phyloP scores from a whole-genome alignment of 2,113 vertebrate species.

The Copsychus sechellarum region DNA sequence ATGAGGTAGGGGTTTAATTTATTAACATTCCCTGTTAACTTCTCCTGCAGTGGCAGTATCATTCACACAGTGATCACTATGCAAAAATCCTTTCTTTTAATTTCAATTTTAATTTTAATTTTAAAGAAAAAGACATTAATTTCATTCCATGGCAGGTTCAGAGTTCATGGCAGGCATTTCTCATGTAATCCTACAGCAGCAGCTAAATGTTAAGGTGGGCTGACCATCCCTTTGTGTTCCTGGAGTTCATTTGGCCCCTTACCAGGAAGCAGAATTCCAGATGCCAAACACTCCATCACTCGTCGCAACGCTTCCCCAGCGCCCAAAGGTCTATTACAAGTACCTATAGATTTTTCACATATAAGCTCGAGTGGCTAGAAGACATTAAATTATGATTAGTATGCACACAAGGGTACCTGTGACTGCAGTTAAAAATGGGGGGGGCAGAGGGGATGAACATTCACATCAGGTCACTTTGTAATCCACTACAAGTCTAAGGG shows the following conservation, averaged over 20 bases:
- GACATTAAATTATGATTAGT: conserved; percentile 76
- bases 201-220: not conserved
- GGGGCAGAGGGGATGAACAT: not conserved
- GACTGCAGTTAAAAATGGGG: conserved; percentile 66
- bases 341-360: conserved; percentile 99
- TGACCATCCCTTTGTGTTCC: conserved; percentile 8
- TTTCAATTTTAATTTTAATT: not conserved
- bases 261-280: conserved; percentile 97
- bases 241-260: conserved; percentile 58
- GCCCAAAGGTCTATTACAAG: conserved; percentile 96
- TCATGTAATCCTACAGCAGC: not conserved
- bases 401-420: conserved; percentile 67
- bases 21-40: not conserved
- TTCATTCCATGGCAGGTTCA: not conserved
- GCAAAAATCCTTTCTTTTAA: not conserved
- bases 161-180: not conserved
- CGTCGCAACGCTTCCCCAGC: conserved; percentile 96
- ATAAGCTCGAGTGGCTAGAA: conserved; percentile 96
- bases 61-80: not conserved
- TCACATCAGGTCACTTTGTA: not conserved
- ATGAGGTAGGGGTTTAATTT: not conserved
- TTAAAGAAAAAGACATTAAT: not conserved
- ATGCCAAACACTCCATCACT: conserved; percentile 98
- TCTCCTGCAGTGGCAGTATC: not conserved
- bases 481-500: not conserved